Percentiles rank a stretch among this genome's conserved stretches.
Evolutionary conservation across 1,140 invertebrate genomes (phyloP).

Genomic region (Drosophila kikkawai): DNA sequence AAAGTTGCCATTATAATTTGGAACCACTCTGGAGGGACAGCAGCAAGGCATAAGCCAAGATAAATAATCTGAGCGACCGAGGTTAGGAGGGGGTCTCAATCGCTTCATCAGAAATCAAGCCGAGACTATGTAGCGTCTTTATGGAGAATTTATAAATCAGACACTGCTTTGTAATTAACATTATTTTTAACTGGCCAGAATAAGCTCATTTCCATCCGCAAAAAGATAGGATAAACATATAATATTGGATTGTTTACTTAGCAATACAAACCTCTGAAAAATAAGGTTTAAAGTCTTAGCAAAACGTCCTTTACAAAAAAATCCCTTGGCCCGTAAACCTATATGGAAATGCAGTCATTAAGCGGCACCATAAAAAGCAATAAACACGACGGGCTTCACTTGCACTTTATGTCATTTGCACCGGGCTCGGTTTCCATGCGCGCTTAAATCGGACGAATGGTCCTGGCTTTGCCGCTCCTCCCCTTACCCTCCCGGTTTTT

Average conservation of each 20-base stretch:
- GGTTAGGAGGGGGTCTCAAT: background rate
- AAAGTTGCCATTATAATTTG: constrained; percentile 56
- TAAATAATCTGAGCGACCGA: constrained; percentile 28
- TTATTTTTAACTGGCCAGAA: background rate
- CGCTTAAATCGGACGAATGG: constrained; percentile 64
- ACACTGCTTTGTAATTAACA: background rate
- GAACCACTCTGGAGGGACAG: constrained; percentile 11
- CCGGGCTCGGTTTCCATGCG: constrained; percentile 41
- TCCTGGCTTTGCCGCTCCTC: constrained; percentile 11
- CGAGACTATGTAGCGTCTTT: background rate
- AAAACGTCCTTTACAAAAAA: background rate
- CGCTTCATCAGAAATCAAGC: constrained; percentile 9
- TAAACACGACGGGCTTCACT: constrained; percentile 68
- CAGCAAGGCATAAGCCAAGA: constrained; percentile 19
- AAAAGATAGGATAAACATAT: background rate
- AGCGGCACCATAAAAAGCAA: constrained; percentile 75
- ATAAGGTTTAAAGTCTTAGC: background rate
- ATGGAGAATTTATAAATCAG: too few species aligned
- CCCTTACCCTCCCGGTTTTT: background rate
- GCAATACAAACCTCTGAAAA: background rate
- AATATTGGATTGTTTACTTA: background rate
- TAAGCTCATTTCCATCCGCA: background rate
- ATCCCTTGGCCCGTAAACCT: background rate
- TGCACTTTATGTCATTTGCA: constrained; percentile 77
- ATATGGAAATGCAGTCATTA: constrained; percentile 69